phyloP scores from a whole-genome alignment of 2,113 vertebrate species.

The Grus americana region DNA sequence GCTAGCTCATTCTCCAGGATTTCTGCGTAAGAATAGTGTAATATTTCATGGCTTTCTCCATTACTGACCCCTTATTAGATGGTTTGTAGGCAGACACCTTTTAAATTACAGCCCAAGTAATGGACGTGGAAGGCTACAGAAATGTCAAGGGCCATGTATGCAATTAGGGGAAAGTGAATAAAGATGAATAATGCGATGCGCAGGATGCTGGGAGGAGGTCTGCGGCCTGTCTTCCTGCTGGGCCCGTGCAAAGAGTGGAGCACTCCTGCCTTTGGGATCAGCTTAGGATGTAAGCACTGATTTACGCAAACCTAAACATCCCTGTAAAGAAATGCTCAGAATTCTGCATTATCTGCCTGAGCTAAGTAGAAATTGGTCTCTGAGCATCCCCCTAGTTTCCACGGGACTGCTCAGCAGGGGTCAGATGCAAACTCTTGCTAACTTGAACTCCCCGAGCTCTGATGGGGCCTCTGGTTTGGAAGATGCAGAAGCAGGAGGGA shows the following conservation, averaged over 20 bases:
- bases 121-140: neutral
- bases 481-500: neutral
- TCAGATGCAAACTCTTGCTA: neutral
- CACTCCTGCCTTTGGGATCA: neutral
- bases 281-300: accelerated
- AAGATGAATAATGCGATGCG: neutral
- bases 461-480: neutral
- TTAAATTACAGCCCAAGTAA: neutral
- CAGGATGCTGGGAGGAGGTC: neutral
- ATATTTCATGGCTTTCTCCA: neutral
- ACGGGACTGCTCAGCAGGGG: neutral
- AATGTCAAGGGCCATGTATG: neutral
- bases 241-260: neutral
- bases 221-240: neutral
- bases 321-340: neutral
- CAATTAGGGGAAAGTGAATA: neutral
- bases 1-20: neutral
- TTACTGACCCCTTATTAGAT: neutral
- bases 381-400: neutral
- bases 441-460: accelerated
- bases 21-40: neutral
- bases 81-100: neutral
- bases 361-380: neutral
- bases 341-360: neutral
- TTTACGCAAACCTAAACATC: neutral